Conservation (phyloP, 2,888 invertebrate species). For the Eristalinus sepulchralis region DNA sequence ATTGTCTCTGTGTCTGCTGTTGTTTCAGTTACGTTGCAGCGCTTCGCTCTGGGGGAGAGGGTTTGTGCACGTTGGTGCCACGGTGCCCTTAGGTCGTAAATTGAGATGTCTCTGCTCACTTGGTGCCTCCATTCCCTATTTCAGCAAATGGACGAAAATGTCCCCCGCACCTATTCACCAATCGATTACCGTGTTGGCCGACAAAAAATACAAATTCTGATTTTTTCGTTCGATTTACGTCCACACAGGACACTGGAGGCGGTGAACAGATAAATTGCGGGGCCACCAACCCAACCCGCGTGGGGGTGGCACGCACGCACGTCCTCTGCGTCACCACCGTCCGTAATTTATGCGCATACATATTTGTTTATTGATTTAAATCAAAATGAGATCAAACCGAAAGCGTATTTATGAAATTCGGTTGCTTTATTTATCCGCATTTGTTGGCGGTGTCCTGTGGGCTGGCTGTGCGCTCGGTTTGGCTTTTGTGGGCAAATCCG, state of each 20-base stretch:
- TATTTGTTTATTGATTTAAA: constrained; percentile 26
- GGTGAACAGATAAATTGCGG: background rate
- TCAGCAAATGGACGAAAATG: too few species aligned
- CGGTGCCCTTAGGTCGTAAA: background rate
- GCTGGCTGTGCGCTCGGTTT: background rate
- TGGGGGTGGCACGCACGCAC: background rate
- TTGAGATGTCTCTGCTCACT: constrained; percentile 1
- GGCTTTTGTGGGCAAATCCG: background rate
- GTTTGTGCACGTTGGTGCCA: background rate
- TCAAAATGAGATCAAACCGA: constrained; percentile 10
- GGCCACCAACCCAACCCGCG: background rate
- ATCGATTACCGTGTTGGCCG: too few species aligned
- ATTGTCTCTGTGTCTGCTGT: background rate
- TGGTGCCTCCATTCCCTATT: background rate
- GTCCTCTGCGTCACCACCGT: background rate
- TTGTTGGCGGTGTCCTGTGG: constrained; percentile 7
- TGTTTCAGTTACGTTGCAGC: background rate
- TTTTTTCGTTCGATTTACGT: background rate
- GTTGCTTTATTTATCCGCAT: background rate
- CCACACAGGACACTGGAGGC: background rate
- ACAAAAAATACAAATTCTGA: background rate
- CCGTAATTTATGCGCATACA: constrained; percentile 15
- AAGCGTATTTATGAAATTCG: background rate
- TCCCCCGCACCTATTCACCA: too few species aligned
- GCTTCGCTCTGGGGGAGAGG: background rate